Evolutionary conservation across 1,140 invertebrate species (phyloP).

Genomic region (Bombus terrestris): DNA sequence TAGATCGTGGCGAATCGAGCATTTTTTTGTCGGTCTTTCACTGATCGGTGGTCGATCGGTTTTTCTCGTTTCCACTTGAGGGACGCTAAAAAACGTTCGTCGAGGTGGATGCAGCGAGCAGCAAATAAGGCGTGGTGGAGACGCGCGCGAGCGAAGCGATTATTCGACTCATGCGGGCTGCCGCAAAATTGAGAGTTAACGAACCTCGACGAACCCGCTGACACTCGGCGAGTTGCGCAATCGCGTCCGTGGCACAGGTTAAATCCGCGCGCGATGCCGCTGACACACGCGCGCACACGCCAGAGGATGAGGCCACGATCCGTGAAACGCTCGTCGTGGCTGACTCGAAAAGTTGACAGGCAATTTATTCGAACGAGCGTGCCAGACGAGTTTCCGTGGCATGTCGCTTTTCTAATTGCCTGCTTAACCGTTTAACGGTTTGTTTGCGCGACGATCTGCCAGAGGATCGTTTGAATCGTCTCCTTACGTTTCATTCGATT

Average conservation of each 20-base stretch:
- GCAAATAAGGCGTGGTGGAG: not conserved
- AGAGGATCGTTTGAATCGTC: too few species aligned
- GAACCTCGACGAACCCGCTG: conserved; percentile 72
- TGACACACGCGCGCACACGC: conserved; percentile 13
- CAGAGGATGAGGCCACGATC: conserved; percentile 20
- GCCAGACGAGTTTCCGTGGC: conserved; percentile 53
- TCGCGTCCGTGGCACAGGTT: conserved; percentile 49
- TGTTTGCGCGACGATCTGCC: conserved; percentile 44
- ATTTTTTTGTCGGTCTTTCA: too few species aligned
- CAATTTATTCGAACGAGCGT: conserved; percentile 70
- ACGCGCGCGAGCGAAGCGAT: conserved; percentile 40
- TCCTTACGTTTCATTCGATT: not conserved
- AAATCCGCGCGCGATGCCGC: conserved; percentile 13
- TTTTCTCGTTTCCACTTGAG: not conserved
- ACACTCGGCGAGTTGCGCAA: conserved; percentile 65
- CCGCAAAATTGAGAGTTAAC: conserved; percentile 77
- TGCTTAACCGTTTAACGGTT: conserved; percentile 58
- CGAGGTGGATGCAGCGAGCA: not conserved
- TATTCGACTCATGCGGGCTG: conserved; percentile 62
- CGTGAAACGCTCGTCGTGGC: conserved; percentile 2
- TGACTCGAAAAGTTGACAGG: conserved; percentile 67
- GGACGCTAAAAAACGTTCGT: not conserved
- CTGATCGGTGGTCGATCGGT: not conserved
- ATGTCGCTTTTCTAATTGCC: conserved; percentile 62
- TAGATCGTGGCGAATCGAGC: too few species aligned